These are phyloP conservation scores for Leuciscus waleckii DNA, from an alignment of 2,797 vertebrate species.

Conservation along the genomic window DNA sequence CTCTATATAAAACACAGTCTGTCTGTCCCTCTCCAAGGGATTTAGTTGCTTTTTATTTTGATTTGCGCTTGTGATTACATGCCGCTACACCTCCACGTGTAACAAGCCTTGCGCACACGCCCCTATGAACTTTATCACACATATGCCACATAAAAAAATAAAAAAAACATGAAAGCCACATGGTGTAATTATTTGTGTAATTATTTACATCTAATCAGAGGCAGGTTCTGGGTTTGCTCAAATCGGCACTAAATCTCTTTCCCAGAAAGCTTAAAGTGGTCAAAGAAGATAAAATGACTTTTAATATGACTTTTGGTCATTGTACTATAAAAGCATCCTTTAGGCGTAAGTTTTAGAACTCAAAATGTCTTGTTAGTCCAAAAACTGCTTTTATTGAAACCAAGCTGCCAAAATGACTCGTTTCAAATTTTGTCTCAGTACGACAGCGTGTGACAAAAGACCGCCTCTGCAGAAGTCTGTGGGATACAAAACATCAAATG, in stretches of 20 bases:
- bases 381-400: not conserved
- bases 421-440: not conserved
- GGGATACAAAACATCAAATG: no score
- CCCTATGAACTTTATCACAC: conserved; percentile 19
- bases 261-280: not conserved
- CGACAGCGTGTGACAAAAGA: not conserved
- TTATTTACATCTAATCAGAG: conserved; percentile 31
- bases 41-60: conserved; percentile 20
- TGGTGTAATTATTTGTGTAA: not conserved
- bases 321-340: not conserved
- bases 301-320: not conserved
- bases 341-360: not conserved
- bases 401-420: not conserved
- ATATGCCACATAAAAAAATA: conserved; percentile 17
- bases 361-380: not conserved
- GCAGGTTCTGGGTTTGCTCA: conserved; percentile 2
- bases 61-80: conserved; percentile 42
- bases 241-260: not conserved
- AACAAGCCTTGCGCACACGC: not conserved
- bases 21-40: conserved; percentile 41
- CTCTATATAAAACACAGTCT: conserved; percentile 43
- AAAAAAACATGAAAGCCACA: conserved; percentile 17
- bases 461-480: not conserved
- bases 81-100: not conserved
- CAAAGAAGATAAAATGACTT: not conserved